Conservation (phyloP, 2,113 vertebrate species). For the Hydropotes inermis region DNA sequence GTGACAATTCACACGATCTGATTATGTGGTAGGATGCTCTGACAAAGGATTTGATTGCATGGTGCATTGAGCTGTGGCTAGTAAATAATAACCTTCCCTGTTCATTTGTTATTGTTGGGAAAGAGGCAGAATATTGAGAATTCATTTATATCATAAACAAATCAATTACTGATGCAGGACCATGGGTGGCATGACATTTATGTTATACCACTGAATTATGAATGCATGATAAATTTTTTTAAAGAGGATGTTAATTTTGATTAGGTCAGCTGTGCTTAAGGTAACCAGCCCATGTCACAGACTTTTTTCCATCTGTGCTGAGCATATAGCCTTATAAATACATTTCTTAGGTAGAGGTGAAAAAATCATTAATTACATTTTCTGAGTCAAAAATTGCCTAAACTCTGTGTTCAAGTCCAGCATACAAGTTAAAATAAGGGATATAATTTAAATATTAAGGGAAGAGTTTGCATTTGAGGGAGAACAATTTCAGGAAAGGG, state of each 20-base stretch:
- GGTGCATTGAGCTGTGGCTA: constrained; percentile 74
- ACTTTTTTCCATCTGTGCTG: neutral
- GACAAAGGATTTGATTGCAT: constrained; percentile 83
- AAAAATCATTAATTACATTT: neutral
- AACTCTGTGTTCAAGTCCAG: neutral
- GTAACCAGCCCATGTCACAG: neutral
- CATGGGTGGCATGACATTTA: neutral
- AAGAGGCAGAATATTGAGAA: constrained; percentile 72
- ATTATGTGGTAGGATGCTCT: constrained; percentile 80
- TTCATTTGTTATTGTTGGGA: constrained; percentile 74
- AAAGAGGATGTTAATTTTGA: neutral
- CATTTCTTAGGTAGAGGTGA: neutral
- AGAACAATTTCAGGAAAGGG: neutral
- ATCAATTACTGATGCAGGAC: constrained; percentile 66
- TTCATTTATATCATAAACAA: constrained; percentile 71
- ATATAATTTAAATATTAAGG: neutral
- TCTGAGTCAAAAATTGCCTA: neutral
- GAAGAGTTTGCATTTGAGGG: neutral
- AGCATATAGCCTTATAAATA: neutral
- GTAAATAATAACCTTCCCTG: constrained; percentile 77
- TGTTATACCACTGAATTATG: constrained; percentile 12
- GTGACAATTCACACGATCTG: constrained; percentile 80
- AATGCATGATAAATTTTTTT: constrained; percentile 33
- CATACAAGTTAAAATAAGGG: neutral
- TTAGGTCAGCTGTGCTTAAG: neutral